Conservation (phyloP, 1,140 invertebrate genomes). For the Pseudomyrmex flavicornis region DNA sequence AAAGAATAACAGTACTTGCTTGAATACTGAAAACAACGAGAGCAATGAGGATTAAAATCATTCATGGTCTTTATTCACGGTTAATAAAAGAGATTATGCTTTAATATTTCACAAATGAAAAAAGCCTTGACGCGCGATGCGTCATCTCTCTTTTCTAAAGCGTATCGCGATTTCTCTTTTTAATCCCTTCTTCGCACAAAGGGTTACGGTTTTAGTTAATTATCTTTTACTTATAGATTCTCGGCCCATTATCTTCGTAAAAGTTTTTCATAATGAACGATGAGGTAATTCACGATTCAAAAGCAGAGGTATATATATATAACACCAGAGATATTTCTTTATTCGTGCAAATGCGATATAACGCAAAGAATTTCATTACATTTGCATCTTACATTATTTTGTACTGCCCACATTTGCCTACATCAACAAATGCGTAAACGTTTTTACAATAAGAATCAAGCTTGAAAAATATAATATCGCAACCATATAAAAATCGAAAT, state of each 20-base stretch:
- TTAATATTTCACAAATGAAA: slow-evolving; percentile 2
- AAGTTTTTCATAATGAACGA: background rate
- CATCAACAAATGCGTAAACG: too few species aligned
- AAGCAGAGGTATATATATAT: too few species aligned
- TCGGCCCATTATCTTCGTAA: background rate
- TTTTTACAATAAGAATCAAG: too few species aligned
- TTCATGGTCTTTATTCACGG: background rate
- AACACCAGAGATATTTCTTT: too few species aligned
- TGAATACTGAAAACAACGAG: background rate
- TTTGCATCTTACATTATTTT: background rate
- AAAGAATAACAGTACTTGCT: background rate
- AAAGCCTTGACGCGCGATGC: background rate
- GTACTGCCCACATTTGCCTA: background rate
- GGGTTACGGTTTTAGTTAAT: slow-evolving; percentile 4
- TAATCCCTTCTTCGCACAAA: slow-evolving; percentile 19
- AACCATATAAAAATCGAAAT: too few species aligned
- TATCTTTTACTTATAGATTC: slow-evolving; percentile 3
- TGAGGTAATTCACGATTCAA: background rate
- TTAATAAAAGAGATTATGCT: background rate
- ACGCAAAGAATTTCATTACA: background rate
- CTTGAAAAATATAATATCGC: too few species aligned
- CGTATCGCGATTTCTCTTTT: background rate
- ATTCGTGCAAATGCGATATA: too few species aligned
- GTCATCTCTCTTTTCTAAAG: background rate
- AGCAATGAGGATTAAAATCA: background rate